phyloP scores from a whole-genome alignment of 1,140 invertebrate genomes.

The Tribolium castaneum region DNA sequence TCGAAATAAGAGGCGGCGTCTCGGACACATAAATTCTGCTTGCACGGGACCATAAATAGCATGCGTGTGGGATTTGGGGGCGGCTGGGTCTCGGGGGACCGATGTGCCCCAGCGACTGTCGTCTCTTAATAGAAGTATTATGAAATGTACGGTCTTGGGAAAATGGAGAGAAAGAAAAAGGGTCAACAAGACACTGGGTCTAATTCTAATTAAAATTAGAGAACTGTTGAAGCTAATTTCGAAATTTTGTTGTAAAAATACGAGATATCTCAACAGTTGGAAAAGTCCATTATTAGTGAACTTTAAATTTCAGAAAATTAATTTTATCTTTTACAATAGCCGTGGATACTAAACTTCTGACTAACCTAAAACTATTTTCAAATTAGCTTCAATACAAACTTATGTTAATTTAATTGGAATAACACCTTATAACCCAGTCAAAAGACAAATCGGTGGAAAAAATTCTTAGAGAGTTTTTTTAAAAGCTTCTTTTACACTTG shows the following conservation, averaged over 20 bases:
- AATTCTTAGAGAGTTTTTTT: too few relatives aligned
- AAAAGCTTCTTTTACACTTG: too few relatives aligned
- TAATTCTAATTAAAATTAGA: neutral
- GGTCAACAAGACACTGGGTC: neutral
- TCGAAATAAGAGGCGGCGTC: neutral
- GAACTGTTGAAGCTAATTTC: neutral
- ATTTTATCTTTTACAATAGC: too few relatives aligned
- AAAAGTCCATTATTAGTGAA: neutral
- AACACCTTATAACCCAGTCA: too few relatives aligned
- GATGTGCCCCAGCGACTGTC: constrained; percentile 6
- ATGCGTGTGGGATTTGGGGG: constrained; percentile 14
- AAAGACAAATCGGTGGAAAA: too few relatives aligned
- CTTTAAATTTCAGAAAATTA: too few relatives aligned
- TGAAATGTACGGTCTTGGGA: constrained; percentile 1
- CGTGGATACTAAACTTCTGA: too few relatives aligned
- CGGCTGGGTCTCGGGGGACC: neutral
- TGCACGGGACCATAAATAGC: constrained; percentile 16
- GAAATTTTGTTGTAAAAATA: neutral
- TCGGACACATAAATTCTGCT: constrained; percentile 26
- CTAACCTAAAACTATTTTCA: too few relatives aligned
- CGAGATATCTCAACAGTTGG: neutral
- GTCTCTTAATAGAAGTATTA: constrained; percentile 29
- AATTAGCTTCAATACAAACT: too few relatives aligned
- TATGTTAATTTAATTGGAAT: too few relatives aligned
- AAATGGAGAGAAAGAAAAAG: neutral